phyloP scores from a whole-genome alignment of 2,888 invertebrate genomes.

The Sylvicola fuscatus region DNA sequence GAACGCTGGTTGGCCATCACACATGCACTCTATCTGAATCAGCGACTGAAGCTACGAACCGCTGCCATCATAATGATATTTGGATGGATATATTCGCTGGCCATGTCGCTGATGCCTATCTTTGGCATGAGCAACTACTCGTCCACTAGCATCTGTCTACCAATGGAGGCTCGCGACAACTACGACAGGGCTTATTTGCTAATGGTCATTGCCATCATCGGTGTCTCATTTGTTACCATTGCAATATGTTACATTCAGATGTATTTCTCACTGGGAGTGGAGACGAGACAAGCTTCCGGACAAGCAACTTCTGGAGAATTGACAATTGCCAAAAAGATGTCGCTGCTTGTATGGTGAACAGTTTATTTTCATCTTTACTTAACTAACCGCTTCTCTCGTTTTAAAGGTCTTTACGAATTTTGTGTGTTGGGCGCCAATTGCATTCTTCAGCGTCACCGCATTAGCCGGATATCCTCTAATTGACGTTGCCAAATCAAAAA shows the following conservation, averaged over 20 bases:
- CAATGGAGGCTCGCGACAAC: conserved; percentile 54
- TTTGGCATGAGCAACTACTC: conserved; percentile 74
- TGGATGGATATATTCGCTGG: conserved; percentile 59
- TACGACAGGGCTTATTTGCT: conserved; percentile 55
- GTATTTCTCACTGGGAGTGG: conserved; percentile 56
- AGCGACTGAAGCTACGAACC: conserved; percentile 48
- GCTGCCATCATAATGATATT: conserved; percentile 55
- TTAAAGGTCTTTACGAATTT: conserved; percentile 51
- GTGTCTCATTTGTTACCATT: conserved; percentile 62
- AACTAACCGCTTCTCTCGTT: neutral
- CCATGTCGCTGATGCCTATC: conserved; percentile 61
- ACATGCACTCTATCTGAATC: conserved; percentile 62
- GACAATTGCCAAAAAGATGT: conserved; percentile 76
- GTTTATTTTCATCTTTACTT: no score
- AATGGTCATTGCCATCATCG: conserved; percentile 51
- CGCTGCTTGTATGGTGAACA: conserved; percentile 48
- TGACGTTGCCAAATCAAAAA: conserved; percentile 58
- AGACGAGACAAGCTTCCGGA: conserved; percentile 33
- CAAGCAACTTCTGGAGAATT: conserved; percentile 33
- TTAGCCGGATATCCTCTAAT: conserved; percentile 66
- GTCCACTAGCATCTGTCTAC: conserved; percentile 76
- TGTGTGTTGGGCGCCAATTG: conserved; percentile 70
- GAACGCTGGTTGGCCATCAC: conserved; percentile 74
- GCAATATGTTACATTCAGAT: conserved; percentile 72
- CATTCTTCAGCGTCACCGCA: conserved; percentile 74